phyloP scores from a whole-genome alignment of 2,888 invertebrate genomes.

The Diogma glabrata region DNA sequence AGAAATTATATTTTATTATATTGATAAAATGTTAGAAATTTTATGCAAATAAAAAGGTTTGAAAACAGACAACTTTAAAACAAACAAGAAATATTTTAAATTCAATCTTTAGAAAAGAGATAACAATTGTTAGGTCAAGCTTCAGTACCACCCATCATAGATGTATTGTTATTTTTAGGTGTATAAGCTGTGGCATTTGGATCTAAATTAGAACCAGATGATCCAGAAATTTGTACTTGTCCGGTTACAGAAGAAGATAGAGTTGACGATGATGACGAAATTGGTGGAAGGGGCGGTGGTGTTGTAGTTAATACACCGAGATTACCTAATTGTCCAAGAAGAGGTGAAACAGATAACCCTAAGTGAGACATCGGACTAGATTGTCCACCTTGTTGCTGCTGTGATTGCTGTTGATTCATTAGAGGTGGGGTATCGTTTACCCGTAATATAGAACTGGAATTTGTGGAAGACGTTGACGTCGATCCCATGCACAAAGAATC shows the following conservation, averaged over 20 bases:
- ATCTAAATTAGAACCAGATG: conserved; percentile 49
- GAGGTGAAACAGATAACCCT: conserved; percentile 20
- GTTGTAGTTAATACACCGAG: conserved; percentile 15
- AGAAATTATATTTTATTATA: no score
- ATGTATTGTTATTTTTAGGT: conserved; percentile 50
- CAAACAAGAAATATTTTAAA: no score
- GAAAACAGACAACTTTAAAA: no score
- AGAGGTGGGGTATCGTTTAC: conserved; percentile 39
- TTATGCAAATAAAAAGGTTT: no score
- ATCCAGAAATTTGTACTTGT: conserved; percentile 15
- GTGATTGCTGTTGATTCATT: conserved; percentile 12
- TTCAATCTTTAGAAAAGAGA: no score
- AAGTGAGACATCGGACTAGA: conserved; percentile 37
- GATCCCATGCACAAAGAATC: conserved; percentile 46
- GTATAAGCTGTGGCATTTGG: conserved; percentile 88
- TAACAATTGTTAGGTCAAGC: conserved; percentile 28
- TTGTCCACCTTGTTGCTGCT: conserved; percentile 10
- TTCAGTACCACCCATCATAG: conserved; percentile 24
- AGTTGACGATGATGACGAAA: conserved; percentile 19
- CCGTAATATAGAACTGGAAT: conserved; percentile 48
- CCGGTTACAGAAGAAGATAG: conserved; percentile 24
- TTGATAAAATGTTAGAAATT: no score
- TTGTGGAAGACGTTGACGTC: conserved; percentile 41
- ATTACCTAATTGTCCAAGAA: conserved; percentile 12
- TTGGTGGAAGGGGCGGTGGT: conserved; percentile 18